These are phyloP conservation scores for Virgularia gustaviana DNA, from an alignment of 92 coral and sea anemone species.

Conservation along the genomic window DNA sequence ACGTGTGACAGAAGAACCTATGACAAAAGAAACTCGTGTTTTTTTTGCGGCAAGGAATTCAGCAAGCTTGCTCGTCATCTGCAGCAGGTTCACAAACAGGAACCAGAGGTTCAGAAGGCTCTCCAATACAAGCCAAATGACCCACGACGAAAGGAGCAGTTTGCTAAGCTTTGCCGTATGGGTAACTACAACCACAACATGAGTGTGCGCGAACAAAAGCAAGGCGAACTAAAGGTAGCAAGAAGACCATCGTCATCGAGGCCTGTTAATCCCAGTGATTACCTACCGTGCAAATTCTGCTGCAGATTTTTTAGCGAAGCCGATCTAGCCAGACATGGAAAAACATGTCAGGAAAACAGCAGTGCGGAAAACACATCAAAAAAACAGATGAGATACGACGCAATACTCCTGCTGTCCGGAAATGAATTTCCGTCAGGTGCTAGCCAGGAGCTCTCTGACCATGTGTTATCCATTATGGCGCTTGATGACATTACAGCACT, in stretches of 20 bases:
- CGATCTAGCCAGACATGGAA: conserved; percentile 51
- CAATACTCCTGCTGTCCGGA: background rate
- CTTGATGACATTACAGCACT: conserved; percentile 23
- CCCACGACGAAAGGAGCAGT: conserved; percentile 10
- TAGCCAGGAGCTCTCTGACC: conserved; percentile 2
- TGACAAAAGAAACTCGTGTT: conserved; percentile 30
- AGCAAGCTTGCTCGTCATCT: conserved; percentile 45
- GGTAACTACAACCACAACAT: conserved; percentile 56
- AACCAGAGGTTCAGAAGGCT: conserved; percentile 33
- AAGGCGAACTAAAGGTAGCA: conserved; percentile 49
- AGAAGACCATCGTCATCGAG: conserved; percentile 16
- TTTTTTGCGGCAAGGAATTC: conserved; percentile 31
- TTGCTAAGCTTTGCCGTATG: conserved; percentile 33
- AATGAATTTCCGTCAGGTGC: background rate
- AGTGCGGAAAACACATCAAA: background rate
- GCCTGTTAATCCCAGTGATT: background rate
- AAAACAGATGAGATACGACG: background rate
- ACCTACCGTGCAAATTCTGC: conserved; percentile 39
- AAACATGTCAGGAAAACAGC: background rate
- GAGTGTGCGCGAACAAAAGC: conserved; percentile 22
- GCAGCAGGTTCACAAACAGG: conserved; percentile 36
- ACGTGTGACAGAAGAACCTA: conserved; percentile 24
- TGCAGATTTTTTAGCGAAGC: conserved; percentile 37
- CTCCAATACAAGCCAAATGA: conserved; percentile 9
- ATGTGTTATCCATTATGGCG: conserved; percentile 24